Evolutionary conservation across 2,797 vertebrate species (phyloP).

Genomic region (Rhinichthys osculus): DNA sequence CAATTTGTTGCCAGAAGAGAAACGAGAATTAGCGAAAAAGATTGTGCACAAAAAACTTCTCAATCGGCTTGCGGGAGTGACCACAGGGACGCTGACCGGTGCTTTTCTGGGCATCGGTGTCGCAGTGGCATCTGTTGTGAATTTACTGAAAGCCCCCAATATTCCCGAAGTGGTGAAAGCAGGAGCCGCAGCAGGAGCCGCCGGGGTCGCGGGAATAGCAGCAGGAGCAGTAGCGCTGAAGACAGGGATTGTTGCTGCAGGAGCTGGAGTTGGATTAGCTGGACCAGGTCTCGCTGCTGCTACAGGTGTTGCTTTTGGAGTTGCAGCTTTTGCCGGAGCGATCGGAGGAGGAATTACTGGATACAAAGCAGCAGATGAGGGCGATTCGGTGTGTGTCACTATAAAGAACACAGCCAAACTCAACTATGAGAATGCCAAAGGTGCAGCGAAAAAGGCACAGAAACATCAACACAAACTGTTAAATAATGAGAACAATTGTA

Average conservation of each 20-base stretch:
- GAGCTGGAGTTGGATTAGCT: neutral
- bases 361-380: conserved; percentile 12
- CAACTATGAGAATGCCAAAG: conserved; percentile 39
- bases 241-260: fast-evolving
- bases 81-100: conserved; percentile 30
- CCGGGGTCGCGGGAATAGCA: neutral
- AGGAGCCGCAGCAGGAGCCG: neutral
- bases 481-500: neutral
- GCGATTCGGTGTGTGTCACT: neutral
- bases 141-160: neutral
- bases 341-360: conserved; percentile 41
- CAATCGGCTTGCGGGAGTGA: conserved; percentile 15
- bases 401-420: conserved; percentile 33
- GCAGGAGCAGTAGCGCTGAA: conserved; percentile 34
- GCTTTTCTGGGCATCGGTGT: conserved; percentile 35
- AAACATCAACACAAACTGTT: conserved; percentile 34
- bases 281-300: neutral
- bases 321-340: conserved; percentile 22
- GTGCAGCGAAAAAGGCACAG: conserved; percentile 3
- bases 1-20: neutral
- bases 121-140: conserved; percentile 17
- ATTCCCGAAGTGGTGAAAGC: neutral
- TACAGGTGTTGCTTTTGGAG: neutral
- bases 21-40: neutral
- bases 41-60: conserved; percentile 20